Conservation (phyloP, 2,888 invertebrate species). For the Chrysodeixis includens region DNA sequence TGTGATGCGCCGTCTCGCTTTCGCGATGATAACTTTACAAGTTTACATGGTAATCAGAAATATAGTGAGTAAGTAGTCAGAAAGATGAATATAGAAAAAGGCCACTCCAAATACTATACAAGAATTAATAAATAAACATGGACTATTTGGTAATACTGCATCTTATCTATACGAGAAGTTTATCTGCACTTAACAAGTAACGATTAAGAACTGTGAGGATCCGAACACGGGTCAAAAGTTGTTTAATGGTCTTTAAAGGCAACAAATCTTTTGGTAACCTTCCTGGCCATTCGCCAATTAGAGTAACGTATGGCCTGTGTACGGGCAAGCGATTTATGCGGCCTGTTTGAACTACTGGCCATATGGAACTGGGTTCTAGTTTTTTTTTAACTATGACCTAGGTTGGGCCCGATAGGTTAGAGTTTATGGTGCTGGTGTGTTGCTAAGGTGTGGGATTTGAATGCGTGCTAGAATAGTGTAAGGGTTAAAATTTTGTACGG, state of each 20-base stretch:
- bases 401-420: neutral
- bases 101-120: too few species aligned
- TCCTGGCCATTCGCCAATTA: conserved; percentile 40
- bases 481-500: too few species aligned
- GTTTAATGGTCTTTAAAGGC: conserved; percentile 29
- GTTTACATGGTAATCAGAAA: too few species aligned
- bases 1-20: too few species aligned
- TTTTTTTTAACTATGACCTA: conserved; percentile 20
- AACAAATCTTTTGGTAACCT: conserved; percentile 44
- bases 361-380: neutral
- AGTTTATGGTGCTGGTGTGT: neutral
- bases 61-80: too few species aligned
- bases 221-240: conserved; percentile 5
- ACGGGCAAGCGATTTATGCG: conserved; percentile 31
- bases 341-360: conserved; percentile 13
- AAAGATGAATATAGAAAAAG: too few species aligned
- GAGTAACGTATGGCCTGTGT: conserved; percentile 27
- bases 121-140: too few species aligned
- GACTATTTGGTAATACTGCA: too few species aligned
- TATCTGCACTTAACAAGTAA: neutral
- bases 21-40: too few species aligned
- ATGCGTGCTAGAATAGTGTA: neutral
- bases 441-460: neutral
- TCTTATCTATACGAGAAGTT: too few species aligned
- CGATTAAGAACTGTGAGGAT: neutral